Percentiles rank a stretch among this genome's conserved stretches.
Conservation (phyloP, 1,140 invertebrate genomes). For the Drosophila ambigua region DNA sequence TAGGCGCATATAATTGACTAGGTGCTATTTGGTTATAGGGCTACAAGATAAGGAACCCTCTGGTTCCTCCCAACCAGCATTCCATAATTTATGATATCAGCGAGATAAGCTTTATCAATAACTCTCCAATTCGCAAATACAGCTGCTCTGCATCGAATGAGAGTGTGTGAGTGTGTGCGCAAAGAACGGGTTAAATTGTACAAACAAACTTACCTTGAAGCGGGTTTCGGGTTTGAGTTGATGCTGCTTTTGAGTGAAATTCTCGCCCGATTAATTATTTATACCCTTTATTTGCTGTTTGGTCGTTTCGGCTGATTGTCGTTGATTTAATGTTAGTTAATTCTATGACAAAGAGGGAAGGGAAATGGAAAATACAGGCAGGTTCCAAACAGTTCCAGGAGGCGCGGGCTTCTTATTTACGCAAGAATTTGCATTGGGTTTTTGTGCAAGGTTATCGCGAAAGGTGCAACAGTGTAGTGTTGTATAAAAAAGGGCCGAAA, state of each 20-base stretch:
- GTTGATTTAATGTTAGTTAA: too few species aligned
- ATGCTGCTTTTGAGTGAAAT: conserved; percentile 17
- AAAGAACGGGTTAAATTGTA: conserved; percentile 54
- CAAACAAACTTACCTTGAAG: conserved; percentile 77
- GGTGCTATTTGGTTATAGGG: not conserved
- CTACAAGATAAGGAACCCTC: not conserved
- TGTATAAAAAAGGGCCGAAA: conserved; percentile 31
- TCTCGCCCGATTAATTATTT: conserved; percentile 23
- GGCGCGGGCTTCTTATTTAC: not conserved
- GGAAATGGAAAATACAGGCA: too few species aligned
- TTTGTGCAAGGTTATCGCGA: not conserved
- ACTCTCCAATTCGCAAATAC: not conserved
- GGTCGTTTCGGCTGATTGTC: too few species aligned
- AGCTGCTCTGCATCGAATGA: too few species aligned
- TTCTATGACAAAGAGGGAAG: too few species aligned
- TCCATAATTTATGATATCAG: too few species aligned
- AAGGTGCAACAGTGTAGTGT: conserved; percentile 27
- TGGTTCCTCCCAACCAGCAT: too few species aligned
- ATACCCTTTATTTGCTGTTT: too few species aligned
- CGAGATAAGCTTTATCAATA: conserved; percentile 24
- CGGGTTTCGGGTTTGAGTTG: conserved; percentile 46
- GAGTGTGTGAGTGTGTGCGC: conserved; percentile 3
- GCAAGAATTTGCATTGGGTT: conserved; percentile 18
- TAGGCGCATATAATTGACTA: too few species aligned
- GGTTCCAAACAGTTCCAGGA: too few species aligned